Percentiles rank a stretch among this genome's conserved stretches.
phyloP scores from a whole-genome alignment of 1,140 invertebrate species.

The Sycophila sp. region DNA sequence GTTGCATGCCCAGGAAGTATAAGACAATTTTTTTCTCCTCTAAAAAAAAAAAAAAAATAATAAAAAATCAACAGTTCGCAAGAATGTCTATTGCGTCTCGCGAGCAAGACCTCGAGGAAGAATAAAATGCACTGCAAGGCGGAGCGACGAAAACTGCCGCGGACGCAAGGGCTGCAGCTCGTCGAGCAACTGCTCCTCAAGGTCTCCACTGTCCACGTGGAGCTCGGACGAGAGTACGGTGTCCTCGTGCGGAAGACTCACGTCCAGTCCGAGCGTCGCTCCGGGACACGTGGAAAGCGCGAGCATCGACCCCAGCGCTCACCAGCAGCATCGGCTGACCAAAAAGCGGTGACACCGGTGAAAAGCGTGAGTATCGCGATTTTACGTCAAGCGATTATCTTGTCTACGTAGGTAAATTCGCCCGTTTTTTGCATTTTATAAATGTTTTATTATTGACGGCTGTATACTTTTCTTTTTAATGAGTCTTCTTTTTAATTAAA shows the following conservation, averaged over 20 bases:
- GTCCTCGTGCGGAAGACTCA: background rate
- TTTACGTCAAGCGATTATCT: too few relatives aligned
- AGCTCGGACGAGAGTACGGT: background rate
- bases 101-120: background rate
- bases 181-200: background rate
- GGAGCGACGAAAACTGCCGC: background rate
- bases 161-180: background rate
- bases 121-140: background rate
- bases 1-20: too few relatives aligned
- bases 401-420: too few relatives aligned
- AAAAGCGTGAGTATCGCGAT: constrained; percentile 33
- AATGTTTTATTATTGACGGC: too few relatives aligned
- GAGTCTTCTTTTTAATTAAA: too few relatives aligned
- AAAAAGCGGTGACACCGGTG: background rate
- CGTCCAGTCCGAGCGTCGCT: background rate
- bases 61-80: too few relatives aligned
- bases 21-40: too few relatives aligned
- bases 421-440: too few relatives aligned
- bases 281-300: constrained; percentile 15
- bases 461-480: too few relatives aligned
- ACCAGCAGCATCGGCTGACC: constrained; percentile 46
- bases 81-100: too few relatives aligned
- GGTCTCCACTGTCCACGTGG: background rate
- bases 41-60: too few relatives aligned
- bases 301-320: constrained; percentile 47